Conservation (phyloP, 2,797 vertebrate species). For the Heterohyrax brucei region DNA sequence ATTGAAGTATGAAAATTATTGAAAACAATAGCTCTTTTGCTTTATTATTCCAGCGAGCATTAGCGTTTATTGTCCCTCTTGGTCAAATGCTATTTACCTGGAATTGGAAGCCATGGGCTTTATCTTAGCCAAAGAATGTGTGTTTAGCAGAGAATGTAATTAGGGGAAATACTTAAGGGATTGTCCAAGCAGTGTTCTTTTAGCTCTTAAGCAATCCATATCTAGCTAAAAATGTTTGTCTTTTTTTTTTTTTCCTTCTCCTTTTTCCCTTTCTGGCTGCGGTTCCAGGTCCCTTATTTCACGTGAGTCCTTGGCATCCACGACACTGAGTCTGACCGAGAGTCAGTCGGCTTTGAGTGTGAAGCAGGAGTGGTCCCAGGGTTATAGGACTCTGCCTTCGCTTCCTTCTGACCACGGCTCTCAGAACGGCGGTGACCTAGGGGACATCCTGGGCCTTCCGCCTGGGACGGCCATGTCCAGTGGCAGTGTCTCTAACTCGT, state of each 20-base stretch:
- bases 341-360: slow-evolving; percentile 93
- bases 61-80: slow-evolving; percentile 77
- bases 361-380: slow-evolving; percentile 95
- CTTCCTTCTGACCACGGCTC: slow-evolving; percentile 90
- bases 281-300: slow-evolving; percentile 94
- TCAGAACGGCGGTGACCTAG: slow-evolving; percentile 91
- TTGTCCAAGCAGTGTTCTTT: slow-evolving; percentile 77
- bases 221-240: slow-evolving; percentile 83
- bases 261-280: slow-evolving; percentile 69
- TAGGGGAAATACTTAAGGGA: slow-evolving; percentile 78
- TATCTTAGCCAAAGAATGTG: slow-evolving; percentile 80
- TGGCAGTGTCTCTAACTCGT: slow-evolving; percentile 91
- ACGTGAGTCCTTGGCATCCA: slow-evolving; percentile 94
- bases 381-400: slow-evolving; percentile 93
- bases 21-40: slow-evolving; percentile 78
- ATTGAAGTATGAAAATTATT: slow-evolving; percentile 70
- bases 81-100: slow-evolving; percentile 81
- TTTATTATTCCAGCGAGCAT: slow-evolving; percentile 72
- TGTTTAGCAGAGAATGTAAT: slow-evolving; percentile 78
- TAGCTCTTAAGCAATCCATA: slow-evolving; percentile 80
- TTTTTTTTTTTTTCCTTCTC: slow-evolving; percentile 30
- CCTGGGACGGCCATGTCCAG: slow-evolving; percentile 92
- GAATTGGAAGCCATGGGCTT: slow-evolving; percentile 75
- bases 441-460: slow-evolving; percentile 90
- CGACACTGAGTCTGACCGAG: slow-evolving; percentile 94